Conservation (phyloP, 2,888 invertebrate species). For the Tridacna gigas region DNA sequence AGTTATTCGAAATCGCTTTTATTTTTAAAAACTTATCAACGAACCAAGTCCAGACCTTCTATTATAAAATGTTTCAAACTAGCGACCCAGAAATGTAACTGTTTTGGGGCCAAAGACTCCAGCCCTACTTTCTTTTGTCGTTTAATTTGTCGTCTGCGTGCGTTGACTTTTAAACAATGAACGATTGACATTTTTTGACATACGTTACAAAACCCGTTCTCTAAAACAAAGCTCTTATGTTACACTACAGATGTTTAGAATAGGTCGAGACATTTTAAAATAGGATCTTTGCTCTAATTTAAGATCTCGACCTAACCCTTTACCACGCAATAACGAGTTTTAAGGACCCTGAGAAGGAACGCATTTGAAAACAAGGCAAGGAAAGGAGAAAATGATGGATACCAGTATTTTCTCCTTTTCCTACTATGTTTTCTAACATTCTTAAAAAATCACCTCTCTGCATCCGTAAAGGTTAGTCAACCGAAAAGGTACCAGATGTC, state of each 20-base stretch:
- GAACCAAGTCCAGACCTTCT: not conserved
- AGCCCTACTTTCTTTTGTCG: slow-evolving; percentile 11
- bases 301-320: too few species aligned
- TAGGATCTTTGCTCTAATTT: not conserved
- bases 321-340: too few species aligned
- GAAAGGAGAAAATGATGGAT: too few species aligned
- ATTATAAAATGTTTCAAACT: slow-evolving; percentile 10
- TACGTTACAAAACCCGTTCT: not conserved
- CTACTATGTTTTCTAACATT: too few species aligned
- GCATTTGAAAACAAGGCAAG: too few species aligned
- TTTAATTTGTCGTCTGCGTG: not conserved
- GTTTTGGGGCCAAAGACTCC: slow-evolving; percentile 6
- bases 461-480: too few species aligned
- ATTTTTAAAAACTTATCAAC: not conserved
- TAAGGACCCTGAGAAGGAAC: too few species aligned
- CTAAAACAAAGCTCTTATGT: slow-evolving; percentile 13
- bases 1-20: too few species aligned
- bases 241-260: slow-evolving; percentile 10
- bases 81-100: slow-evolving; percentile 16
- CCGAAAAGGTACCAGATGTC: too few species aligned
- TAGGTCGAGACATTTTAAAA: not conserved
- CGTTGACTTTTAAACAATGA: slow-evolving; percentile 18
- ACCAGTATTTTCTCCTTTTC: too few species aligned
- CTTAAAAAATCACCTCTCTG: too few species aligned
- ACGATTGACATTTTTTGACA: slow-evolving; percentile 20